phyloP scores from a whole-genome alignment of 2,888 invertebrate genomes.

The Atethmia centrago region DNA sequence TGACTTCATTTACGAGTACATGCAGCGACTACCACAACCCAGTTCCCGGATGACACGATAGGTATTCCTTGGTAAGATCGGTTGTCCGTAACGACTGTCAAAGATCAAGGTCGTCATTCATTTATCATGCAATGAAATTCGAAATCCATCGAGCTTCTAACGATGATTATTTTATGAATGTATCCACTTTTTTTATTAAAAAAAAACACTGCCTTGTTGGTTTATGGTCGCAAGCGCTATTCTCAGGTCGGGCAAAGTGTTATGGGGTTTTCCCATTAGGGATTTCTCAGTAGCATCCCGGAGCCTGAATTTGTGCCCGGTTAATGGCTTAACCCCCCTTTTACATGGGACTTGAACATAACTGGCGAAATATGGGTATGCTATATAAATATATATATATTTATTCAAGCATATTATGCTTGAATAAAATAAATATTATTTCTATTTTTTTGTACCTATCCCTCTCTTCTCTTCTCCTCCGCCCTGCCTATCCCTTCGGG shows the following conservation, averaged over 20 bases:
- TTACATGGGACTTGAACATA: background rate
- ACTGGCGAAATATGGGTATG: background rate
- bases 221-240: background rate
- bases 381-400: too few relatives aligned
- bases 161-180: background rate
- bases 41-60: background rate
- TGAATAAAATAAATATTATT: too few relatives aligned
- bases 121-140: background rate
- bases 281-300: background rate
- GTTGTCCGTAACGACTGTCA: background rate
- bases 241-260: background rate
- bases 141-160: background rate
- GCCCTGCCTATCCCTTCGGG: background rate
- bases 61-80: background rate
- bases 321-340: background rate
- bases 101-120: background rate
- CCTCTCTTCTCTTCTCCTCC: too few relatives aligned
- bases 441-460: too few relatives aligned
- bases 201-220: background rate
- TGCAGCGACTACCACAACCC: background rate
- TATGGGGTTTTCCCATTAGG: background rate
- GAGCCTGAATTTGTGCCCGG: background rate
- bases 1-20: too few relatives aligned
- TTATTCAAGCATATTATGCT: too few relatives aligned
- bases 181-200: background rate